Base-by-base conservation (phyloP, 2,113 vertebrate genomes). In the Python bivittatus region DNA sequence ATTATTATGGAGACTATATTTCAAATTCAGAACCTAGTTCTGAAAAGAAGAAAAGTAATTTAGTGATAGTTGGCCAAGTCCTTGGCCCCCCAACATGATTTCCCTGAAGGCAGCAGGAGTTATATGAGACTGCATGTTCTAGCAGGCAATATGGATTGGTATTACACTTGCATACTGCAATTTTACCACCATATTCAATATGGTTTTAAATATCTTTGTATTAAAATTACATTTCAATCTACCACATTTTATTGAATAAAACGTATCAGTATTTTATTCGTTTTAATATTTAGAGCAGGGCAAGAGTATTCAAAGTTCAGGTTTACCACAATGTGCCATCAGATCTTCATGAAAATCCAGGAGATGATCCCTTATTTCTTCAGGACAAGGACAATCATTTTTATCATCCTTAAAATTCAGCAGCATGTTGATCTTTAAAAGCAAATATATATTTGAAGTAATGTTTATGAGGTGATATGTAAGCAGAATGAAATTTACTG, bases 321-420 rank as follows among this genome's bases (percentile, higher is more conserved):
- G 38, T 48, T 87, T 98, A 99, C 99, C 99, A 96, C 99, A 99
- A 93, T 99, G 99, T 64, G 97, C 97, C 99, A 99, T 99, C 91
- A 99, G 96, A 94, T 99, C 99, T 93, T 99, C 98, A 13, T 99
- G 99, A 95, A 99, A 99, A 96, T 99, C 98, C 22, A 99, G 94
- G 54, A 99, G 98, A 29, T 99, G 98, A 91, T 99, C 98, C 83
- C 98, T 96, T 95, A 99, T 99, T 96, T 98, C 98, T 92, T 99
- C 98, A 1, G 99, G 98, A 95, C 99, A 99, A 5, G 99, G 99
- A 95, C 99, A 99, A 79, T 99, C 99, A 94, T 96, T 98, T 97
- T 99, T 99, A 88, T 99, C 98, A 93, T 99, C 98, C 95, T 99
- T 99, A 90, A 99, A 99, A 96, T 99, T 99, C 96, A 99, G 97